phyloP scores from a whole-genome alignment of 2,888 invertebrate species.

The Eugnorisma glareosa region DNA sequence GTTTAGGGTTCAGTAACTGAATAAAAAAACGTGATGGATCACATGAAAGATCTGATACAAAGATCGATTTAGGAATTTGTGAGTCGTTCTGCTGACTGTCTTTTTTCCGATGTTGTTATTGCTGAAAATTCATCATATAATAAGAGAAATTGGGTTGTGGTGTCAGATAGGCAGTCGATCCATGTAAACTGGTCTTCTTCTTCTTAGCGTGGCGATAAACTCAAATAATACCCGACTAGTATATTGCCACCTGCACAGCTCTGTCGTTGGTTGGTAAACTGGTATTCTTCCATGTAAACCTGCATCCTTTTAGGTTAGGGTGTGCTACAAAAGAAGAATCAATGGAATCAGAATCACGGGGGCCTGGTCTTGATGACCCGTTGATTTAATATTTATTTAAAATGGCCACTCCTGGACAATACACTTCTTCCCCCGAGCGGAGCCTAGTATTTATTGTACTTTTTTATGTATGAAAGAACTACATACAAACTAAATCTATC shows the following conservation, averaged over 20 bases:
- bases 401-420: neutral
- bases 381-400: neutral
- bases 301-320: neutral
- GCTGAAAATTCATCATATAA: neutral
- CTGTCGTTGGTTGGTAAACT: too few relatives aligned
- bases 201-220: too few relatives aligned
- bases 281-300: too few relatives aligned
- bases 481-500: neutral
- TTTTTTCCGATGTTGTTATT: neutral
- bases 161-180: neutral
- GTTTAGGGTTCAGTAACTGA: constrained; percentile 9
- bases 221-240: too few relatives aligned
- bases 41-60: neutral
- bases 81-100: neutral
- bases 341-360: neutral
- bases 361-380: neutral
- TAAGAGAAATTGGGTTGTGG: neutral
- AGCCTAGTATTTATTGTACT: too few relatives aligned
- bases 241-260: too few relatives aligned
- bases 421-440: too few relatives aligned
- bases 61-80: neutral
- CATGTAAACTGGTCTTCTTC: neutral
- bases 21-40: neutral
- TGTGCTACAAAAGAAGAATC: neutral
- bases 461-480: too few relatives aligned